phyloP scores from a whole-genome alignment of 2,888 invertebrate genomes.

The Xiphydria camelus region DNA sequence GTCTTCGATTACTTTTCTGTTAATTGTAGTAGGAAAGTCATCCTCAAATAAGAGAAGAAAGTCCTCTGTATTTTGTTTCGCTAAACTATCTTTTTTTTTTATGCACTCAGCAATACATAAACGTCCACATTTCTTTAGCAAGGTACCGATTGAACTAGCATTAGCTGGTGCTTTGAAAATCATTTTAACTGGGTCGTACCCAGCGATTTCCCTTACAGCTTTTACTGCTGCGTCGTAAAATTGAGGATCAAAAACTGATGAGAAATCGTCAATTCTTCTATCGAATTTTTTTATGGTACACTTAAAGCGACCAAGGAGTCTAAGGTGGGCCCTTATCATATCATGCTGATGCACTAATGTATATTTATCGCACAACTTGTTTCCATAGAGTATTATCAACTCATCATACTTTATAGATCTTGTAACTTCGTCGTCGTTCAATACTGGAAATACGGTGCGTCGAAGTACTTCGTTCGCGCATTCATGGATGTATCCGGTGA shows the following conservation, averaged over 20 bases:
- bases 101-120: constrained; percentile 3
- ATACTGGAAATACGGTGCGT: constrained; percentile 20
- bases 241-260: no score
- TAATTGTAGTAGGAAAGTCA: constrained; percentile 3
- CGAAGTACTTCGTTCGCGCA: constrained; percentile 15
- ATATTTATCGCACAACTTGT: constrained; percentile 14
- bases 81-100: constrained; percentile 3
- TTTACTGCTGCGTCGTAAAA: constrained; percentile 9
- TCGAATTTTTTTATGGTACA: constrained; percentile 8
- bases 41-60: constrained; percentile 5
- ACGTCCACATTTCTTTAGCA: constrained; percentile 9
- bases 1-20: constrained; percentile 1
- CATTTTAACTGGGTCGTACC: constrained; percentile 5
- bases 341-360: constrained; percentile 11
- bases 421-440: constrained; percentile 19
- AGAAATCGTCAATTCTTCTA: constrained; percentile 12
- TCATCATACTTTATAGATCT: constrained; percentile 21
- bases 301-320: constrained; percentile 8
- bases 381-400: no score
- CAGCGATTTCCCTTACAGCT: constrained; percentile 6
- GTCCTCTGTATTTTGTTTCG: constrained; percentile 5
- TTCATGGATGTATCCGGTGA: constrained; percentile 16
- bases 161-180: constrained; percentile 9
- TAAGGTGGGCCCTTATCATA: constrained; percentile 11
- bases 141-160: constrained; percentile 4